Base-by-base conservation (phyloP, 1,140 invertebrate species). In the Trachymyrmex cornetzi region DNA sequence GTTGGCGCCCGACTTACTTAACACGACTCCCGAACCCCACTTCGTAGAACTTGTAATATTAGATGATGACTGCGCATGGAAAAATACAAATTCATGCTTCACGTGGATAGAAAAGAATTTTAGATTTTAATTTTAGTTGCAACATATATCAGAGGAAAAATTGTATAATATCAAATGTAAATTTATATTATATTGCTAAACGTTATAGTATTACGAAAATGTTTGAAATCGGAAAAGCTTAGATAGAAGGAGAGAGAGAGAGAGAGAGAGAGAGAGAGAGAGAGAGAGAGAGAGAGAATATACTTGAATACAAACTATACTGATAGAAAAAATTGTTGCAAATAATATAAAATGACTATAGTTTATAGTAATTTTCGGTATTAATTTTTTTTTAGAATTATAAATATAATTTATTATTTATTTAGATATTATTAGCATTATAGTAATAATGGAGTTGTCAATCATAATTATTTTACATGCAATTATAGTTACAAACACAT, bases 21-120 rank as follows among this genome's bases (percentile, higher is more conserved):
- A 69, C 67, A 55, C 53, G 53, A 44, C 53, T 63, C 38, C 55
- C 16, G 66, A 22, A 6, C 55, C 66, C 64, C 34, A 48, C 27
- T 84, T 81, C 64, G 27, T 71, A 19, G 77, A 81, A 81, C 53
- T 74, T 44, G 67, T 82, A 74, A 84, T 82, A 84, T 84, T 61
- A 75, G 55, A 84, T 38, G 55, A 75, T 71, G 67, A 74, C 66
- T 59, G 67, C 34, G 50, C 64, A 38, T 14, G 69, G 38, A 34
- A 84, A 64, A 84, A 50, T 30, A 44, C 7, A 72, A 30, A 48
- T 61, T 69, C 44, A 50, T 14, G n/a, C 30, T 55, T 38, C 16
- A 16, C 27, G 27, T 67, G 14, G 63, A 34, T 16, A 69, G 48
- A 55, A 38, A 34, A 53, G 24, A 67, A 22, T 55, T 67, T 67